Evolutionary conservation across 2,888 invertebrate species (phyloP).

Genomic region (Nymphalis c-album): DNA sequence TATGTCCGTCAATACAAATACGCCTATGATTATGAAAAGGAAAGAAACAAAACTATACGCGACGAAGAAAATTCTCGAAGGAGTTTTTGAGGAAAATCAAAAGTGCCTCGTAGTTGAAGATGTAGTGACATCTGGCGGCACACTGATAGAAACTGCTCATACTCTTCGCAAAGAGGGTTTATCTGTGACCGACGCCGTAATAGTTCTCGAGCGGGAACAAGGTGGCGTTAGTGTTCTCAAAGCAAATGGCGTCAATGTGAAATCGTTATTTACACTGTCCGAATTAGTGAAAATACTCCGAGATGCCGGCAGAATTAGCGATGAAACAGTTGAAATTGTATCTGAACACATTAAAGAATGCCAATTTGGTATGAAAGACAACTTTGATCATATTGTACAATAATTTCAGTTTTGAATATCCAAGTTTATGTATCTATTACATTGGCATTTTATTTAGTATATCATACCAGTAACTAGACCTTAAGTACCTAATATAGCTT

Average conservation of each 20-base stretch:
- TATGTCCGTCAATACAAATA: conserved; percentile 85
- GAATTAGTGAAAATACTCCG: conserved; percentile 83
- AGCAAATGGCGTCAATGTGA: conserved; percentile 85
- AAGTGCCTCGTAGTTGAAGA: conserved; percentile 96
- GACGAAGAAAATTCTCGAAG: conserved; percentile 96
- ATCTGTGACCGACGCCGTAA: conserved; percentile 88
- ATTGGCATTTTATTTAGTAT: background rate
- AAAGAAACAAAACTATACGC: conserved; percentile 97
- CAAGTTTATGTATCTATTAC: conserved; percentile 13
- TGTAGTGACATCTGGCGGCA: conserved; percentile 95
- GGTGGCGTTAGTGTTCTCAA: conserved; percentile 90
- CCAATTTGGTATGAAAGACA: conserved; percentile 64
- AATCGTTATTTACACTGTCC: conserved; percentile 85
- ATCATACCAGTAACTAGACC: no score
- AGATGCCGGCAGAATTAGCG: conserved; percentile 83
- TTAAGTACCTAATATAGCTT: no score
- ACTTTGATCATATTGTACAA: conserved; percentile 44
- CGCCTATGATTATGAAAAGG: conserved; percentile 94
- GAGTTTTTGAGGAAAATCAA: conserved; percentile 84
- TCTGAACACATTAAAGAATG: conserved; percentile 67
- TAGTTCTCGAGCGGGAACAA: conserved; percentile 96
- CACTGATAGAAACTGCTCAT: conserved; percentile 92
- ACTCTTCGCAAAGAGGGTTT: conserved; percentile 85
- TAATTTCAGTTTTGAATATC: background rate
- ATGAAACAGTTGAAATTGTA: conserved; percentile 67